Percentiles rank a stretch among this genome's conserved stretches.
Evolutionary conservation across 2,113 vertebrate genomes (phyloP).

Genomic region (Dissostichus mawsoni): DNA sequence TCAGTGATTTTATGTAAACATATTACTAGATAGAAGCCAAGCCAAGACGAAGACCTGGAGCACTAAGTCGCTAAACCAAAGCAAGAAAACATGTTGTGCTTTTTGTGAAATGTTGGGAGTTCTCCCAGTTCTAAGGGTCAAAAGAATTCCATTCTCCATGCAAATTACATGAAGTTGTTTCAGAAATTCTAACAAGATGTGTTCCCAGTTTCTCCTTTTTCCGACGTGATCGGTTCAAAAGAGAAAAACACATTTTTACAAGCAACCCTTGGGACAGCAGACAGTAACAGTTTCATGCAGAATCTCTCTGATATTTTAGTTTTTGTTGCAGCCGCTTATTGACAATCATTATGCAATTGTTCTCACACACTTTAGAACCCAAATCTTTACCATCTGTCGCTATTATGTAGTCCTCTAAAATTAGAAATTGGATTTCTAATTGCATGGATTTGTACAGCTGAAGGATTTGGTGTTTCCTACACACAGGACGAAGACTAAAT

Average conservation of each 20-base stretch:
- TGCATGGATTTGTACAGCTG: conserved; percentile 47
- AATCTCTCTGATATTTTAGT: conserved; percentile 2
- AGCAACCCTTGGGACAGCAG: background rate
- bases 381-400: conserved; percentile 49
- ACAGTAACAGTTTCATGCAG: background rate
- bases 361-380: background rate
- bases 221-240: background rate
- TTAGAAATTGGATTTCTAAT: conserved; percentile 25
- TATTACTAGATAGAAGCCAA: background rate
- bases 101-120: background rate
- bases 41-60: background rate
- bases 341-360: conserved; percentile 11
- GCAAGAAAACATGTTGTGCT: background rate
- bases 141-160: background rate
- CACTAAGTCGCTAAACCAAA: background rate
- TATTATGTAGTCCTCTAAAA: conserved; percentile 5
- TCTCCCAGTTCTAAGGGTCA: background rate
- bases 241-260: conserved; percentile 13
- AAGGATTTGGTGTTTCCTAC: conserved; percentile 38
- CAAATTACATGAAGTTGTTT: too few species aligned
- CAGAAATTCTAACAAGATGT: background rate
- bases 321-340: conserved; percentile 7
- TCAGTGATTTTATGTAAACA: conserved; percentile 10
- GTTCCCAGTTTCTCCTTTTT: background rate
- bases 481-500: background rate